Evolutionary conservation across 2,797 vertebrate species (phyloP), one percentile per base, ranked within the genome.

Genomic region (Pelobates cultripes): DNA sequence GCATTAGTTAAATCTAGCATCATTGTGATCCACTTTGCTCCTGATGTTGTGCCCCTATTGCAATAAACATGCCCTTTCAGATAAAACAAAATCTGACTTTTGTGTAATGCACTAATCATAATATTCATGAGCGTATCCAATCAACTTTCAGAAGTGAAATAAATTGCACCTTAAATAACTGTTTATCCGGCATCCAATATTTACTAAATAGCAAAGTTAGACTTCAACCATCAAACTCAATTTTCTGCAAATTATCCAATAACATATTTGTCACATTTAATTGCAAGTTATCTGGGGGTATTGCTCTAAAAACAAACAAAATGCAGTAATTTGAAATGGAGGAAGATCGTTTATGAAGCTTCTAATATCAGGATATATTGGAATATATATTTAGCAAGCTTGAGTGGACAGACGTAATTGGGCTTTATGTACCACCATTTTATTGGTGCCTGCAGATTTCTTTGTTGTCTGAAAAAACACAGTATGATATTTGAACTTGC

Each of bases 401-500:
- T 70, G 43, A 83, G 12, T 44, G 70, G 71, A 78, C 69, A 63
- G 51, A 44, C 68, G 63, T 60, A 78, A 83, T 69, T 78, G 71
- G 17, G 43, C 55, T 84, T 84, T 63, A 77, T 79, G 0, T 9
- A 15, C 47, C 42, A 83, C 82, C 85, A 84, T 87, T 85, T 85
- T 76, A 61, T 4, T 73, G 81, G 78, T 87, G 86, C 88, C 77
- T 73, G 75, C 89, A 76, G 84, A 87, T 86, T 87, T 53, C 87
- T 88, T 90, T 91, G 86, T 90, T 91, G 86, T 85, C 69, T 43
- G 51, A 77, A 87, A 87, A 87, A 86, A 83, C 84, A 87, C 86
- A 86, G 85, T 86, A 86, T 89, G 84, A 90, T 86, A 71, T 76
- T 87, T 81, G 85, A 81, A 80, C 83, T 88, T 90, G 89, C 83